phyloP scores from a whole-genome alignment of 2,888 invertebrate species.

The Temnothorax ravouxi region DNA sequence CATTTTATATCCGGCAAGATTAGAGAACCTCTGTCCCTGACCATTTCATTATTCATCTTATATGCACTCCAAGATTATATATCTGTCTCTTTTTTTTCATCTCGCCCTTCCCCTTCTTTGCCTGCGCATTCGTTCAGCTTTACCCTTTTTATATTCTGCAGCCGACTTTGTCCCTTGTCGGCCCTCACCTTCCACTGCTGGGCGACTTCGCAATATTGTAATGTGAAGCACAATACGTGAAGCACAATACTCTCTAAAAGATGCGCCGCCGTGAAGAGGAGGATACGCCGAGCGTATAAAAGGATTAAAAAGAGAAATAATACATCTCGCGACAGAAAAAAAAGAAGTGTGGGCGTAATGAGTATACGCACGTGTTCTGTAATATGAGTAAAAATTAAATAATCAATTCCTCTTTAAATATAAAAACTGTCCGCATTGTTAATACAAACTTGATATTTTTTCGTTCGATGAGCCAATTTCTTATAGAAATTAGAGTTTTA shows the following conservation, averaged over 20 bases:
- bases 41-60: constrained; percentile 81
- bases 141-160: constrained; percentile 29
- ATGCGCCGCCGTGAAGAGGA: constrained; percentile 68
- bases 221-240: constrained; percentile 74
- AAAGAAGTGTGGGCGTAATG: constrained; percentile 52
- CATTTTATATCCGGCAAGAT: constrained; percentile 77
- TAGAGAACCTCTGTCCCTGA: constrained; percentile 77
- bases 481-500: not conserved
- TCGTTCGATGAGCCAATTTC: not conserved
- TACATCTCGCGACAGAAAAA: constrained; percentile 65
- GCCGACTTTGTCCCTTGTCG: constrained; percentile 42
- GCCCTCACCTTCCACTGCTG: constrained; percentile 48
- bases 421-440: not conserved
- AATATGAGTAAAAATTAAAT: constrained; percentile 21
- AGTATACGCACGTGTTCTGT: constrained; percentile 37
- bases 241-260: constrained; percentile 61
- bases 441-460: not conserved
- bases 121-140: constrained; percentile 24
- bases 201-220: constrained; percentile 77
- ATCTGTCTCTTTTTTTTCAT: constrained; percentile 60
- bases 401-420: constrained; percentile 36
- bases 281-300: constrained; percentile 62
- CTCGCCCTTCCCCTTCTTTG: constrained; percentile 25
- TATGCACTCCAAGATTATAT: constrained; percentile 66
- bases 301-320: constrained; percentile 70